Evolutionary conservation across 2,888 invertebrate species (phyloP).

Genomic region (Oscheius sp.): DNA sequence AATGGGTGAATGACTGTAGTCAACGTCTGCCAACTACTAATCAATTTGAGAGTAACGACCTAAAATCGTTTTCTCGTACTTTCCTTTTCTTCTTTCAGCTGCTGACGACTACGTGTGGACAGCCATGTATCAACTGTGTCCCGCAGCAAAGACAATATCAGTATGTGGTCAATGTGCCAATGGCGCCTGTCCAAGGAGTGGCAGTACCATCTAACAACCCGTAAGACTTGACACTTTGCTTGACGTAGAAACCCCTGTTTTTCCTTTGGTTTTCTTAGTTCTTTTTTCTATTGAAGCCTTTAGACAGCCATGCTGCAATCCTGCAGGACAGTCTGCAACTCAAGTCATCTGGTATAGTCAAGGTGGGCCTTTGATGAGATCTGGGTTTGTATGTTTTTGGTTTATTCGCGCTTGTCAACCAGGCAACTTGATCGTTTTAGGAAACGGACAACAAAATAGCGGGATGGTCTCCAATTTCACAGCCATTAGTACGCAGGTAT

Average conservation of each 20-base stretch:
- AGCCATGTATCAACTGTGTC: slow-evolving; percentile 43
- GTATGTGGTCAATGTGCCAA: slow-evolving; percentile 43
- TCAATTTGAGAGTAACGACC: slow-evolving; percentile 12
- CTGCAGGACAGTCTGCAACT: not conserved
- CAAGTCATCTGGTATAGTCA: slow-evolving; percentile 13
- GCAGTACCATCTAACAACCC: slow-evolving; percentile 27
- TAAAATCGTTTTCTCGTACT: not conserved
- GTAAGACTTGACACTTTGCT: not conserved
- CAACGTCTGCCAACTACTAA: slow-evolving; percentile 25
- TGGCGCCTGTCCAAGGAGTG: slow-evolving; percentile 29
- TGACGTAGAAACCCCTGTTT: not conserved
- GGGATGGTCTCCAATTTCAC: slow-evolving; percentile 31
- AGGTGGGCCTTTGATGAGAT: slow-evolving; percentile 4
- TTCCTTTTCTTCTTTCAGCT: slow-evolving; percentile 34
- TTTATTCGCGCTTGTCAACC: not conserved
- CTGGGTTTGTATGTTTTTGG: slow-evolving; percentile 3
- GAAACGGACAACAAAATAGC: slow-evolving; percentile 32
- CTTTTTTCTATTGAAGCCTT: not conserved
- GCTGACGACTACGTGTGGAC: slow-evolving; percentile 37
- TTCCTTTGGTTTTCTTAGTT: not conserved
- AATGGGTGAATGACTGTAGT: slow-evolving; percentile 25
- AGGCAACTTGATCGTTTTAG: slow-evolving; percentile 23
- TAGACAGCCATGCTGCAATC: slow-evolving; percentile 22
- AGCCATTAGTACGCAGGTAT: slow-evolving; percentile 28
- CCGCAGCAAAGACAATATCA: slow-evolving; percentile 38